A percentile compares a stretch with the other conserved stretches of the same genome.
phyloP scores from a whole-genome alignment of 2,797 vertebrate species.

The Avahi laniger region DNA sequence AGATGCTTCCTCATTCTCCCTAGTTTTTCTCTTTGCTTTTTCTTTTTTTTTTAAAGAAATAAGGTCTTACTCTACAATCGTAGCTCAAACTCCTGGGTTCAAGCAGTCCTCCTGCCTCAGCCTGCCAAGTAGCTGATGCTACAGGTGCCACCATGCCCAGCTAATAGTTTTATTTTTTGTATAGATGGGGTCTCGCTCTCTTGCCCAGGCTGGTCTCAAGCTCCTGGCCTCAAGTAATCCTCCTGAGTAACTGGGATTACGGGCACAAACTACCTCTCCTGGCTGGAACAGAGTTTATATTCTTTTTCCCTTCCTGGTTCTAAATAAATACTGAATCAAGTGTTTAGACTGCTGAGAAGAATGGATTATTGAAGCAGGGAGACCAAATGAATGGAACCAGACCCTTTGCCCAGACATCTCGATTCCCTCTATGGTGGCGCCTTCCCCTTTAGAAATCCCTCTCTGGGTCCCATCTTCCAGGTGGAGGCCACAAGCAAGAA shows the following conservation, averaged over 20 bases:
- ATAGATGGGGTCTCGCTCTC: not conserved
- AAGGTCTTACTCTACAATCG: not conserved
- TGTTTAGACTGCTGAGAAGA: not conserved
- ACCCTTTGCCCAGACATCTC: not conserved
- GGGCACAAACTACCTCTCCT: not conserved
- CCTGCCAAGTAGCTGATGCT: not conserved
- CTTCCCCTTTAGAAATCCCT: not conserved
- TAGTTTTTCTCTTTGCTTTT: not conserved
- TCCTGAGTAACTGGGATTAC: not conserved
- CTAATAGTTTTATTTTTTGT: not conserved
- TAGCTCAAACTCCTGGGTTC: not conserved
- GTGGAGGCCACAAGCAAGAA: slow-evolving; percentile 96
- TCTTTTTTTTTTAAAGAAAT: not conserved
- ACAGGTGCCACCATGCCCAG: not conserved
- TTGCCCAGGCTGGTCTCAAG: not conserved
- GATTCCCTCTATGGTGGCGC: not conserved
- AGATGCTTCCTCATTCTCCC: not conserved
- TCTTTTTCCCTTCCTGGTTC: not conserved
- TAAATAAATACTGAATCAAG: not conserved
- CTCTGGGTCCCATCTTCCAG: slow-evolving; percentile 81
- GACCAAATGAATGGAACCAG: not conserved
- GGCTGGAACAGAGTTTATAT: not conserved
- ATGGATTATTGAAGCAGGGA: not conserved
- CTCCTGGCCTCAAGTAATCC: not conserved
- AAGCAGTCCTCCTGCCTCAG: not conserved